A percentile compares a stretch with the other conserved stretches of the same genome.
Conservation (phyloP, 2,797 vertebrate genomes). For the Epinephelus malabaricus region DNA sequence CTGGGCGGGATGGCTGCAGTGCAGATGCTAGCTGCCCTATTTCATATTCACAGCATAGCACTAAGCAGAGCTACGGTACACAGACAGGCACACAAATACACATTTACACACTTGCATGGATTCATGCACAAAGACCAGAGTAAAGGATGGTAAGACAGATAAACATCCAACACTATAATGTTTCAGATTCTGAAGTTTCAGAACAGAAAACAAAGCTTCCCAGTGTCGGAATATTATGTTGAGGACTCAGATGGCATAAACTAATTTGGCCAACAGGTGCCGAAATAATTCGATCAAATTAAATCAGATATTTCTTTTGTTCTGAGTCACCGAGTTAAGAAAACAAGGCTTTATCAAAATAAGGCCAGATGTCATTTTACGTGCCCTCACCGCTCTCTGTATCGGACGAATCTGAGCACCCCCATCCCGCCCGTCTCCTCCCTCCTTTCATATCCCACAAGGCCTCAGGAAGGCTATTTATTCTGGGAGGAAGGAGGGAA, state of each 20-base stretch:
- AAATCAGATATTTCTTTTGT: conserved; percentile 23
- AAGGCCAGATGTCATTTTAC: conserved; percentile 20
- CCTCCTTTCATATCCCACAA: conserved; percentile 30
- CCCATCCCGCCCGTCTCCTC: conserved; percentile 28
- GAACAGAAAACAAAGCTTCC: neutral
- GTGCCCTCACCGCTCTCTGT: conserved; percentile 4
- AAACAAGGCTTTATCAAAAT: conserved; percentile 7
- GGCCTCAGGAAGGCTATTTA: conserved; percentile 50
- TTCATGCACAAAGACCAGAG: conserved; percentile 33
- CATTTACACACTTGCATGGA: conserved; percentile 5
- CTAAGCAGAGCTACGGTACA: conserved; percentile 59
- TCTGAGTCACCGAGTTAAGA: conserved; percentile 9
- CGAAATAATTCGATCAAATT: conserved; percentile 2
- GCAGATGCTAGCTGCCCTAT: conserved; percentile 82
- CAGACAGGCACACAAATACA: conserved; percentile 46
- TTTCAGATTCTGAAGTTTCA: conserved; percentile 4
- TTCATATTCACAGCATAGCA: conserved; percentile 85
- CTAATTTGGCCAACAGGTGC: neutral
- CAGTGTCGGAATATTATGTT: conserved; percentile 2
- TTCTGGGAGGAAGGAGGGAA: conserved; percentile 65
- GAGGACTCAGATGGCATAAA: neutral
- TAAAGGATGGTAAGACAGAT: conserved; percentile 20
- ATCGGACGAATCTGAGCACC: conserved; percentile 7
- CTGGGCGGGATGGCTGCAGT: conserved; percentile 79
- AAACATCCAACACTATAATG: neutral